These are phyloP conservation scores for Heterodera schachtii DNA, from an alignment of 1,140 invertebrate species.

Conservation along the genomic window DNA sequence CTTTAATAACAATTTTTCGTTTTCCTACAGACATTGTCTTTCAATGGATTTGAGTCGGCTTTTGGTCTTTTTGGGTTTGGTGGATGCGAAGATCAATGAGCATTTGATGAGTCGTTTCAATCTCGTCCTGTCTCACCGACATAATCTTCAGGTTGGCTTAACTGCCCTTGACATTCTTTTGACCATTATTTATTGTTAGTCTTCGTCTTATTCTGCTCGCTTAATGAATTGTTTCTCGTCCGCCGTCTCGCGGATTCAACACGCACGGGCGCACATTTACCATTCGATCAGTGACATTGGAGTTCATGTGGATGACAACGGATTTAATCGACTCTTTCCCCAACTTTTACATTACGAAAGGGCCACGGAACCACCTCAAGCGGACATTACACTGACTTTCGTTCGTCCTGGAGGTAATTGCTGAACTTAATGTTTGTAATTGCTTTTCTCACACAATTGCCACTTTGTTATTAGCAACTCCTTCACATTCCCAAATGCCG, in stretches of 20 bases:
- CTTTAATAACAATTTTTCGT: neutral
- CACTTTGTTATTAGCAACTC: neutral
- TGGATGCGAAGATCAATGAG: conserved; percentile 32
- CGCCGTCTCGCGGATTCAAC: conserved; percentile 25
- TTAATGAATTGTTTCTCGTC: conserved; percentile 30
- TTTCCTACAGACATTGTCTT: conserved; percentile 26
- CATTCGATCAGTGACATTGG: conserved; percentile 15
- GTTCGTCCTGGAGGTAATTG: conserved; percentile 3
- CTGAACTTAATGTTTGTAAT: neutral
- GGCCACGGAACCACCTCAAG: conserved; percentile 19
- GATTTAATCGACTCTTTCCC: conserved; percentile 25
- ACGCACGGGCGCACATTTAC: conserved; percentile 17
- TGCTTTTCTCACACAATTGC: neutral
- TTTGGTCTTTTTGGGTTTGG: conserved; percentile 18
- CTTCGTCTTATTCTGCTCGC: conserved; percentile 23
- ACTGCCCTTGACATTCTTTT: neutral
- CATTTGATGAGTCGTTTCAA: conserved; percentile 32
- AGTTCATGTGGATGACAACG: conserved; percentile 24
- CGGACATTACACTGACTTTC: conserved; percentile 27
- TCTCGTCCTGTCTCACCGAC: conserved; percentile 14
- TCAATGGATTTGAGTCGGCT: conserved; percentile 20
- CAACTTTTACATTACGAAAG: conserved; percentile 5
- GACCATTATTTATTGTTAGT: conserved; percentile 10
- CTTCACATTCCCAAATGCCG: neutral
- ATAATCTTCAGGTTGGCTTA: conserved; percentile 15